Evolutionary conservation across 2,113 vertebrate species (phyloP).

Genomic region (Calyptommatus sinebrachiatus): DNA sequence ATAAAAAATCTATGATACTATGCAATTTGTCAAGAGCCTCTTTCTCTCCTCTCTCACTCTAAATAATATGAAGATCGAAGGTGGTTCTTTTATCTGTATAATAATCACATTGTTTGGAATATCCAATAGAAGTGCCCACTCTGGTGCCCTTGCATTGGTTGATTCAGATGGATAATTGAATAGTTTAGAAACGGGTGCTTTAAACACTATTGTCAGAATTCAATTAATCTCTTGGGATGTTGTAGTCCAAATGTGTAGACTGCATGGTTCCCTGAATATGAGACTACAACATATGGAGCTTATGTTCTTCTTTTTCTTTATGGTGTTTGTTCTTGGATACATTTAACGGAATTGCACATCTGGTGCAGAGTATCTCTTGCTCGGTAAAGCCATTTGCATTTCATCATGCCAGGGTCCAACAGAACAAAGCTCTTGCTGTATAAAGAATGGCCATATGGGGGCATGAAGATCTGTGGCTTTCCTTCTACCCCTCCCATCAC

Average conservation of each 20-base stretch:
- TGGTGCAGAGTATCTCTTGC: not conserved
- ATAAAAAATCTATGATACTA: too few relatives aligned
- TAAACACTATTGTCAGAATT: not conserved
- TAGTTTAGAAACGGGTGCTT: not conserved
- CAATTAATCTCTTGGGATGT: not conserved
- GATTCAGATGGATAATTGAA: not conserved
- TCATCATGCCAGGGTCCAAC: accelerated
- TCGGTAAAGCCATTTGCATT: accelerated
- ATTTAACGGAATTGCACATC: not conserved
- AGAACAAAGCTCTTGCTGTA: not conserved
- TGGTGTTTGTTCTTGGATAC: not conserved
- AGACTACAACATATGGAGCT: not conserved
- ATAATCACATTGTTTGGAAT: not conserved
- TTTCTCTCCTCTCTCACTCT: not conserved
- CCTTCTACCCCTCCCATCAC: not conserved
- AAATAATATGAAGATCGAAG: not conserved
- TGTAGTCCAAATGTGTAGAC: not conserved
- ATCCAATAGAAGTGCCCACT: not conserved
- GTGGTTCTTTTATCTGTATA: not conserved
- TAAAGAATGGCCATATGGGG: constrained; percentile 22
- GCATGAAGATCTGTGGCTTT: constrained; percentile 14
- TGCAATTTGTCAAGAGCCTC: not conserved
- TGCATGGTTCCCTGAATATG: not conserved
- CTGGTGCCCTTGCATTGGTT: not conserved
- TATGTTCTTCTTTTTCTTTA: not conserved